phyloP scores from a whole-genome alignment of 2,888 invertebrate genomes.

The Tillus elongatus region DNA sequence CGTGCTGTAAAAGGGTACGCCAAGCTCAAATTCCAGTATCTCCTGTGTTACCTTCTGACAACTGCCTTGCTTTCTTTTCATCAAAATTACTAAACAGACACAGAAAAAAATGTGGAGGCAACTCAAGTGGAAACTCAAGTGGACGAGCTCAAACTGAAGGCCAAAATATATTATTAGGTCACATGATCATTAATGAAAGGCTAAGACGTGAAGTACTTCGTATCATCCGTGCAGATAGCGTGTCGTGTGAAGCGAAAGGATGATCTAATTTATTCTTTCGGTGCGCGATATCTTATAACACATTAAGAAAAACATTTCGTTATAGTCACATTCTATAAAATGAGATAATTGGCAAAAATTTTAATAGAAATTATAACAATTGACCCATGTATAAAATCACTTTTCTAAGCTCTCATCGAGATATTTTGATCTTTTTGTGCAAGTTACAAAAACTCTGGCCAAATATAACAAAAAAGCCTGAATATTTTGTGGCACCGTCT shows the following conservation, averaged over 20 bases:
- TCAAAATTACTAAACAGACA: constrained; percentile 4
- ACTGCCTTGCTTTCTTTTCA: constrained; percentile 1
- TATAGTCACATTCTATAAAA: constrained; percentile 17
- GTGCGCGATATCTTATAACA: constrained; percentile 18
- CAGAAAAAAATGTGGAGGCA: not conserved
- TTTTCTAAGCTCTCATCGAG: constrained; percentile 10
- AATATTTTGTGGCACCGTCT: constrained; percentile 19
- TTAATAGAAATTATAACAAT: constrained; percentile 13
- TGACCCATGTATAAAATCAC: not conserved
- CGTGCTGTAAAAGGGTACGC: too few species aligned
- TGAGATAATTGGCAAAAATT: constrained; percentile 17
- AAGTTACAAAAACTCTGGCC: constrained; percentile 18
- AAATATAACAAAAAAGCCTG: constrained; percentile 20
- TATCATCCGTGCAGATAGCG: constrained; percentile 13
- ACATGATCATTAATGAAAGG: too few species aligned
- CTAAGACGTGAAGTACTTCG: constrained; percentile 16
- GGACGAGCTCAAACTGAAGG: not conserved
- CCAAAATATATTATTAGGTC: constrained; percentile 8
- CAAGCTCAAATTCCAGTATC: too few species aligned
- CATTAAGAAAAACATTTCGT: constrained; percentile 19
- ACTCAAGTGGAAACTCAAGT: too few species aligned
- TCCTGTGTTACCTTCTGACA: not conserved
- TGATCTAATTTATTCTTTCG: constrained; percentile 13
- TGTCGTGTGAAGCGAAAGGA: constrained; percentile 14
- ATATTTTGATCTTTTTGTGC: constrained; percentile 17